A percentile compares a stretch with the other conserved stretches of the same genome.
phyloP scores from a whole-genome alignment of 2,113 vertebrate species.

The Lycaon pictus region DNA sequence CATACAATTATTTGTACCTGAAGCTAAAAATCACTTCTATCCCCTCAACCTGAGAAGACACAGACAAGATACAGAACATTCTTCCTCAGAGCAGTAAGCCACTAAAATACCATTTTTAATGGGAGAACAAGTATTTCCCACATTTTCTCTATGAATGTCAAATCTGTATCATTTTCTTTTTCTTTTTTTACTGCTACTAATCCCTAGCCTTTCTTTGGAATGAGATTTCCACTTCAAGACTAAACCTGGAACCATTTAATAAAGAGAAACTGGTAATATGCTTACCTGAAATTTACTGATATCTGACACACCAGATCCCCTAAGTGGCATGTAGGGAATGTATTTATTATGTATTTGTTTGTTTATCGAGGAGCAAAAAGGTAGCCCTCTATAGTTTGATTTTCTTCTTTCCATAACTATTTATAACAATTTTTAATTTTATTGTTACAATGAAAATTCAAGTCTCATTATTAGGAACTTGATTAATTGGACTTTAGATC shows the following conservation, averaged over 20 bases:
- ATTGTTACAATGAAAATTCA: conserved; percentile 61
- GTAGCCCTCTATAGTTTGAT: neutral
- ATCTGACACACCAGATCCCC: neutral
- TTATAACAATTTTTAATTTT: conserved; percentile 66
- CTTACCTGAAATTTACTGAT: neutral
- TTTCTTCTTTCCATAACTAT: conserved; percentile 25
- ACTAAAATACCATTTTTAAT: conserved; percentile 58
- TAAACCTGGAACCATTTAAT: neutral
- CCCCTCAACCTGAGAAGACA: conserved; percentile 48
- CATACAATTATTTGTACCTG: conserved; percentile 80
- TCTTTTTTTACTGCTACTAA: neutral
- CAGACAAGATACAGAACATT: conserved; percentile 68
- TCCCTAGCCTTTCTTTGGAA: neutral
- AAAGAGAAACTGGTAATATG: neutral
- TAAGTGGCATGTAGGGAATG: neutral
- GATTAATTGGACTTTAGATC: conserved; percentile 64
- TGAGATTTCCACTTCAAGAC: neutral
- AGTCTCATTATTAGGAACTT: conserved; percentile 39
- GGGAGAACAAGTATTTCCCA: conserved; percentile 29
- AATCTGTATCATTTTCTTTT: neutral
- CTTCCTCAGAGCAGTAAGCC: conserved; percentile 62
- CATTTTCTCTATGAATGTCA: neutral
- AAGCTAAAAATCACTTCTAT: conserved; percentile 81
- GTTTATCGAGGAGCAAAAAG: neutral
- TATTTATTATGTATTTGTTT: neutral